A percentile compares a stretch with the other conserved stretches of the same genome.
These are phyloP conservation scores for Malacosoma neustria DNA, from an alignment of 2,888 invertebrate species.

Conservation along the genomic window DNA sequence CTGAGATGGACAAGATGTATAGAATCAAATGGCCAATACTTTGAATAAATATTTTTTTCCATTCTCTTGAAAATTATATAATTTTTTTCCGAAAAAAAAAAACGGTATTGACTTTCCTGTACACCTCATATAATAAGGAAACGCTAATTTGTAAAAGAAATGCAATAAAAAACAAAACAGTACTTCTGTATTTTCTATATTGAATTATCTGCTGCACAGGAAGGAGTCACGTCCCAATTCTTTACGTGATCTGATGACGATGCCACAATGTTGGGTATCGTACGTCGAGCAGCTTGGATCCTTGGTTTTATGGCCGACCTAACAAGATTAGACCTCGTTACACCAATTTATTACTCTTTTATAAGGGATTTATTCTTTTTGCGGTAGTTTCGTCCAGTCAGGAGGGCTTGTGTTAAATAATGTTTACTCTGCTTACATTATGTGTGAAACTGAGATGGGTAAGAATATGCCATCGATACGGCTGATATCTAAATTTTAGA, in stretches of 20 bases:
- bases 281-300: slow-evolving; percentile 1
- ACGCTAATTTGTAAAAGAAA: too few species aligned
- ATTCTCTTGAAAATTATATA: too few species aligned
- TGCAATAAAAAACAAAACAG: too few species aligned
- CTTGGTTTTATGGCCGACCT: slow-evolving; percentile 39
- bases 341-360: slow-evolving; percentile 54
- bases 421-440: neutral
- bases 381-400: slow-evolving; percentile 27
- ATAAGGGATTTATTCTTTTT: slow-evolving; percentile 54
- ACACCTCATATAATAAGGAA: too few species aligned
- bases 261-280: neutral
- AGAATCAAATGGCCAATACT: too few species aligned
- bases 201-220: neutral
- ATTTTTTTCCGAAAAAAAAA: too few species aligned
- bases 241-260: neutral
- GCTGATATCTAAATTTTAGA: too few species aligned
- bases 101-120: too few species aligned
- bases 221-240: neutral
- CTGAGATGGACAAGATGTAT: too few species aligned
- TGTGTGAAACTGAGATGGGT: neutral
- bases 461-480: too few species aligned
- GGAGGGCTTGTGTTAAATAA: neutral
- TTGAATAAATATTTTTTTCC: too few species aligned
- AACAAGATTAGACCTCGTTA: slow-evolving; percentile 54
- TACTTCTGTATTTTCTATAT: too few species aligned